Percentiles rank a stretch among this genome's conserved stretches.
Conservation (phyloP, 2,113 vertebrate species). For the Clinocottus analis region DNA sequence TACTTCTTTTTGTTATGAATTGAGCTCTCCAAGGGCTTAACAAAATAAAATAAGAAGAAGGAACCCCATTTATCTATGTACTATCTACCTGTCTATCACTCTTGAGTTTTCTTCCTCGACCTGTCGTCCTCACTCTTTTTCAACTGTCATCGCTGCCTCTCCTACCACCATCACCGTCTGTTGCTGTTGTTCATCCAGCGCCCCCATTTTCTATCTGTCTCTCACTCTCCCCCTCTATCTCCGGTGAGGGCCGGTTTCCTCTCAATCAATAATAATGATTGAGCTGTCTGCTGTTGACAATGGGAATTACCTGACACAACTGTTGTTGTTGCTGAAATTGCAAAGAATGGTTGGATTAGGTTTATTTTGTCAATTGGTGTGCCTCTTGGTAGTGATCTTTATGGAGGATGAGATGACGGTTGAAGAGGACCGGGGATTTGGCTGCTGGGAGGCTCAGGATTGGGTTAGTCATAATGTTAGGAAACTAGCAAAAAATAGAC, state of each 20-base stretch:
- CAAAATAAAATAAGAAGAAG: conserved; percentile 53
- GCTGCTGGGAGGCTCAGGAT: conserved; percentile 2
- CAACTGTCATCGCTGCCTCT: background rate
- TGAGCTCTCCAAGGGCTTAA: conserved; percentile 25
- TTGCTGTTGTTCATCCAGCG: conserved; percentile 18
- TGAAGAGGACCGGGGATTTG: background rate
- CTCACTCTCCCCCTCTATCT: conserved; percentile 21
- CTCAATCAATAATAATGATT: conserved; percentile 65
- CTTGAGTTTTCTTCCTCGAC: background rate
- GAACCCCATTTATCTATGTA: conserved; percentile 32
- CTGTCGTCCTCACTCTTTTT: background rate
- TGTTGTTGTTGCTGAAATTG: conserved; percentile 40
- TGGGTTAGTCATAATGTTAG: background rate
- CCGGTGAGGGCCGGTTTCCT: conserved; percentile 23
- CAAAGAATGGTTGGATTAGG: conserved; percentile 33
- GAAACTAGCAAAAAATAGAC: background rate
- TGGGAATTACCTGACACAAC: conserved; percentile 56
- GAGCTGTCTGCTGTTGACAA: conserved; percentile 60
- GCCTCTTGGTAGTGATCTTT: background rate
- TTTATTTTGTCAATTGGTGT: conserved; percentile 19
- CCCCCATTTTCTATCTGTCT: background rate
- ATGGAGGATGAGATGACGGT: conserved; percentile 7
- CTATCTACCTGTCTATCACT: conserved; percentile 33
- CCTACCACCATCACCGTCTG: background rate
- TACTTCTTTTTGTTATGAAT: conserved; percentile 41